phyloP scores from a whole-genome alignment of 2,888 invertebrate genomes.

The Acanthoscelides obtectus region DNA sequence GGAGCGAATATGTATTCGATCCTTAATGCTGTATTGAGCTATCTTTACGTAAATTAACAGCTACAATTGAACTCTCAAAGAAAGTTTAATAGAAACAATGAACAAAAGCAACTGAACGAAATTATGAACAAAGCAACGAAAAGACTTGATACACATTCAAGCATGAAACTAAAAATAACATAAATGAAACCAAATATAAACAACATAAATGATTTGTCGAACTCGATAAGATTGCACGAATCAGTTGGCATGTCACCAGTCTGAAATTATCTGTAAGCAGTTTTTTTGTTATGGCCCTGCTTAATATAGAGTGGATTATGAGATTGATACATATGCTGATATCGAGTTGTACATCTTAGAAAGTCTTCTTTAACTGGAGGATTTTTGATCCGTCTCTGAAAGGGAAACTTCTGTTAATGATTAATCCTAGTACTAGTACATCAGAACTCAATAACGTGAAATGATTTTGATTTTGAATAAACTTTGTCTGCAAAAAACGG shows the following conservation, averaged over 20 bases:
- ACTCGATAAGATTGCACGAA: background rate
- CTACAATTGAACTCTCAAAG: background rate
- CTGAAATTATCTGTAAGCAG: background rate
- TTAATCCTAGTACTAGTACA: too few species aligned
- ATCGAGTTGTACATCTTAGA: background rate
- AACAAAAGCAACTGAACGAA: background rate
- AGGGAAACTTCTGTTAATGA: background rate
- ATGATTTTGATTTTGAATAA: too few species aligned
- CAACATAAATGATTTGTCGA: background rate
- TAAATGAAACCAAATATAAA: background rate
- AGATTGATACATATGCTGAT: background rate
- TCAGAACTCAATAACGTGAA: too few species aligned
- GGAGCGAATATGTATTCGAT: too few species aligned
- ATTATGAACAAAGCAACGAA: background rate
- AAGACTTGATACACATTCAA: background rate
- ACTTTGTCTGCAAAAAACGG: too few species aligned
- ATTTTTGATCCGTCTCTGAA: background rate
- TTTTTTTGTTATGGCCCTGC: background rate
- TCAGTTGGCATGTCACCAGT: background rate
- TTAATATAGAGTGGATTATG: background rate
- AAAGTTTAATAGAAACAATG: background rate
- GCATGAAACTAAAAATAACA: background rate
- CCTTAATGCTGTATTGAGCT: background rate
- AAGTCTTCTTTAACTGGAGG: background rate
- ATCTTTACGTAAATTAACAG: background rate